Base-by-base conservation (phyloP, 2,797 vertebrate genomes). In the Gouania willdenowi region DNA sequence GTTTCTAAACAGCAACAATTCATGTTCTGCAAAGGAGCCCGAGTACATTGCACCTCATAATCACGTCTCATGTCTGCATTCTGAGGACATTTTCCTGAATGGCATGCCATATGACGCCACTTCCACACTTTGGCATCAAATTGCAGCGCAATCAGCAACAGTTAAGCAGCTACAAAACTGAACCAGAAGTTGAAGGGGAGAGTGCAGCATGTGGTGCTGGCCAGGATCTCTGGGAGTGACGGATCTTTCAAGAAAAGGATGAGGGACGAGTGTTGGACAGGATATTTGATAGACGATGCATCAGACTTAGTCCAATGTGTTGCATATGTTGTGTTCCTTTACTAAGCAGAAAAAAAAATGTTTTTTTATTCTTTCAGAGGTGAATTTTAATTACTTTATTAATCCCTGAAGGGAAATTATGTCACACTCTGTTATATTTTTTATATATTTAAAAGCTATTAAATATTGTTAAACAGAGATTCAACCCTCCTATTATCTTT, bases 121-220 rank as follows among this genome's bases (percentile, higher is more conserved):
- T 83, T 84, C 71, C 74, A 66, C 59, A 67, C 38, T 66, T 61
- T 82, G 85, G 80, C 82, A 75, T 40, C 2, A 22, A 37, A 36
- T 41, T 47, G n/a, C 38, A 44, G 35, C 3, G 75, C 68, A 80
- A 82, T 86, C 83, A 87, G 71, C 25, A 64, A 63, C 65, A 56
- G 72, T 71, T 79, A 77, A 67, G 75, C 63, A 58, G 65, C 66
- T 62, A 57, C 59, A 86, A 75, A 84, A 75, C 73, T 56, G 47
- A 82, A 84, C 66, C 73, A 78, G 74, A 75, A 82, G 75, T 66
- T 15, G 12, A 57, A 71, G 39, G 24, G 45, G 27, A 48, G 28
- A 58, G 29, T 25, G 51, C 80, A 67, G 51, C 80, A 80, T 84
- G 72, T 86, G 84, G 75, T 62, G 28, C 45, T 42, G 47, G 60